Conservation (phyloP, 2,797 vertebrate species). For the Trachurus trachurus region DNA sequence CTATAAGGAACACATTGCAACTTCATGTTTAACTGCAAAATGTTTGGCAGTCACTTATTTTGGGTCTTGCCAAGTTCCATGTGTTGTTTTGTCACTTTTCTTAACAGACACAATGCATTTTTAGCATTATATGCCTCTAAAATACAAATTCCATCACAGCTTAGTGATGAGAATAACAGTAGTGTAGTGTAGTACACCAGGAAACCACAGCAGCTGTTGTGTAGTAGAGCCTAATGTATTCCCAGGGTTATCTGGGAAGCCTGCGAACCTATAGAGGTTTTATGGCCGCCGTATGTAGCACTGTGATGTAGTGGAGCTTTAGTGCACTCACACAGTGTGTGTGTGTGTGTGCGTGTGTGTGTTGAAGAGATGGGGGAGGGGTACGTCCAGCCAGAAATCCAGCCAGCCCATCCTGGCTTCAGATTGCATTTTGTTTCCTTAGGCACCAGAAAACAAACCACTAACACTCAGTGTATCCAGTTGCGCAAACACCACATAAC, state of each 20-base stretch:
- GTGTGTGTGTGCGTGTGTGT: not conserved
- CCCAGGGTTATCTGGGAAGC: slow-evolving; percentile 69
- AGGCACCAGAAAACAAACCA: slow-evolving; percentile 85
- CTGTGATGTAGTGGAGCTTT: slow-evolving; percentile 69
- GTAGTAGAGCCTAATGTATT: slow-evolving; percentile 59
- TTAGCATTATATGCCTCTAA: not conserved
- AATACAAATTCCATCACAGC: slow-evolving; percentile 1
- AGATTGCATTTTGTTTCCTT: slow-evolving; percentile 87
- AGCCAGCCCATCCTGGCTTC: slow-evolving; percentile 80
- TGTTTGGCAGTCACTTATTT: not conserved
- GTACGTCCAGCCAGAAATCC: slow-evolving; percentile 67
- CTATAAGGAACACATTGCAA: not conserved
- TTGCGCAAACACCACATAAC: slow-evolving; percentile 58
- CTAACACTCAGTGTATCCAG: slow-evolving; percentile 68
- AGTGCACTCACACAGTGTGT: slow-evolving; percentile 34
- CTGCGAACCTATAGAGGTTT: slow-evolving; percentile 68
- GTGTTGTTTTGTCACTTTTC: slow-evolving; percentile 2
- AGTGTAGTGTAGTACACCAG: slow-evolving; percentile 17
- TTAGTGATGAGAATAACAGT: slow-evolving; percentile 15
- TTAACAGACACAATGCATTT: slow-evolving; percentile 2
- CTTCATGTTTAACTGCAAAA: too few species aligned
- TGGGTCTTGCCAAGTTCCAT: not conserved
- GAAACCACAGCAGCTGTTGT: slow-evolving; percentile 61
- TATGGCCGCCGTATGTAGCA: slow-evolving; percentile 79
- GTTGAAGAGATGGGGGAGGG: slow-evolving; percentile 64